Percentiles rank a stretch among this genome's conserved stretches.
Evolutionary conservation across 1,140 invertebrate genomes (phyloP).

Genomic region (Ceratina calcarata): DNA sequence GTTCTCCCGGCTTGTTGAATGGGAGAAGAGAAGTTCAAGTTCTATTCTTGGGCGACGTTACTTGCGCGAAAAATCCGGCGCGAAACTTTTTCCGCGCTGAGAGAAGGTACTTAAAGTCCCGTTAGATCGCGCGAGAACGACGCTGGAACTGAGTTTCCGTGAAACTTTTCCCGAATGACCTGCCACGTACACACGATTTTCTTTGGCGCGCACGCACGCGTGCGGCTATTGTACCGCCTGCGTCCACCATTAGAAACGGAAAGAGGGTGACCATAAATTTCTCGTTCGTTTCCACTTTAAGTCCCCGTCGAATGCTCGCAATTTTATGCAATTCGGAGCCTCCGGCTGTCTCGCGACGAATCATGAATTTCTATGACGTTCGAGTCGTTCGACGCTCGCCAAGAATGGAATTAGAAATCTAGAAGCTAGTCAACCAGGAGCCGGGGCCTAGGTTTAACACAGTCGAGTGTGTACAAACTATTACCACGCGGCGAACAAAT

Average conservation of each 20-base stretch:
- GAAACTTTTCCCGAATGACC: conserved; percentile 60
- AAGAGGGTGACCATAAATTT: conserved; percentile 10
- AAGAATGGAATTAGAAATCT: conserved; percentile 3
- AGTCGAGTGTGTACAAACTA: conserved; percentile 45
- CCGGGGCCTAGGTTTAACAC: too few species aligned
- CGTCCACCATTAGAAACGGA: conserved; percentile 17
- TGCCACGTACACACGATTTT: conserved; percentile 28
- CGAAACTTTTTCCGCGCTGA: conserved; percentile 56
- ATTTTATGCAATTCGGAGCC: background rate
- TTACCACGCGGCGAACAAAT: conserved; percentile 56
- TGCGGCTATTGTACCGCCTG: conserved; percentile 9
- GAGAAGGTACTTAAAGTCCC: conserved; percentile 66
- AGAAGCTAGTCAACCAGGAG: background rate
- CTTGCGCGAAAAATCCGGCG: conserved; percentile 61
- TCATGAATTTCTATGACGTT: background rate
- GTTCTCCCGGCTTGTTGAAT: conserved; percentile 33
- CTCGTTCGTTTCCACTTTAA: conserved; percentile 9
- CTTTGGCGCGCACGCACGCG: conserved; percentile 35
- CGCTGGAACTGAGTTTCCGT: conserved; percentile 18
- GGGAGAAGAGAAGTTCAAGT: conserved; percentile 34
- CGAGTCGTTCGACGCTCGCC: background rate
- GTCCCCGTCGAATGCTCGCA: background rate
- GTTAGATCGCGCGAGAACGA: conserved; percentile 63
- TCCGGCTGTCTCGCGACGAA: background rate
- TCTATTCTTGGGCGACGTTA: conserved; percentile 54